Evolutionary conservation across 2,113 vertebrate genomes (phyloP).

Genomic region (Leucosticte australis): DNA sequence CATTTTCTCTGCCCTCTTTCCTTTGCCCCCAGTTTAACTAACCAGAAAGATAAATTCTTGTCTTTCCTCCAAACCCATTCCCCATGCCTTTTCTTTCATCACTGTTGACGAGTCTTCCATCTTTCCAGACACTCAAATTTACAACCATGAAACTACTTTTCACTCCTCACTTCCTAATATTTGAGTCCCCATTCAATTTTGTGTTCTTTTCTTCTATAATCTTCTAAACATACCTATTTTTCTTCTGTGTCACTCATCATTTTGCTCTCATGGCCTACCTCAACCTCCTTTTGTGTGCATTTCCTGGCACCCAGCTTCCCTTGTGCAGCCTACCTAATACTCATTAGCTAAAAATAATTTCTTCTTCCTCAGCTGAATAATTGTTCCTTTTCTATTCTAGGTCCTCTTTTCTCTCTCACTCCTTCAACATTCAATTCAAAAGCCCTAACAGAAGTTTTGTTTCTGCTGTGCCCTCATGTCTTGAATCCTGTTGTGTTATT

Average conservation of each 20-base stretch:
- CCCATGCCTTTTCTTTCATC: neutral
- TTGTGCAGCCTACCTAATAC: neutral
- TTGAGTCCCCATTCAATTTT: neutral
- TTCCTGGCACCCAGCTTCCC: neutral
- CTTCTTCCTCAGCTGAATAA: neutral
- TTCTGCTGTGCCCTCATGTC: neutral
- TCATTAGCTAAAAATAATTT: neutral
- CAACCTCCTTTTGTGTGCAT: neutral
- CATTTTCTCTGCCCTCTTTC: neutral
- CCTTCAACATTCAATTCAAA: neutral
- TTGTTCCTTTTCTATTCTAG: neutral
- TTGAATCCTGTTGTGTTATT: neutral
- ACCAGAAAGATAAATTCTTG: neutral
- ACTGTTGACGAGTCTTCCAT: neutral
- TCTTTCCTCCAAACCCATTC: neutral
- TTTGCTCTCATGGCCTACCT: neutral
- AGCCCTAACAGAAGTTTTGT: neutral
- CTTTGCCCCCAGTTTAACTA: neutral
- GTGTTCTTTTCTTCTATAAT: neutral
- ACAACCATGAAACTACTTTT: constrained; percentile 28
- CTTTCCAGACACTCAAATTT: neutral
- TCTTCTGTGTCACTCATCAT: constrained; percentile 25
- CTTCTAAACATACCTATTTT: neutral
- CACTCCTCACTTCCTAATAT: constrained; percentile 54
- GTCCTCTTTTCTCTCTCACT: neutral